Base-by-base conservation (phyloP, 1,140 invertebrate species). In the Heliconius himera region DNA sequence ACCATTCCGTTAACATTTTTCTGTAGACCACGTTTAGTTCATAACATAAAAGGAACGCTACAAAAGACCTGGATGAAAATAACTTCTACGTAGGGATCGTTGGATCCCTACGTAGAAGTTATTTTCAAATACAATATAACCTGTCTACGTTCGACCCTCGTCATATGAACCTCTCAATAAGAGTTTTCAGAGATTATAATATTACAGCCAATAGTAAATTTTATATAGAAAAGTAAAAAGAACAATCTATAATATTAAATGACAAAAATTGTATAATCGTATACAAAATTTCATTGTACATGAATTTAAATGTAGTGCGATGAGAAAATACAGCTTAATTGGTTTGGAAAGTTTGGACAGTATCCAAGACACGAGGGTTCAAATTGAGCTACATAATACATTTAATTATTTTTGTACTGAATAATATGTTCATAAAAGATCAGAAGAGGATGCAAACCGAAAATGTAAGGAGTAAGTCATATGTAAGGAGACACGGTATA, bases 131-230 rank as follows among this genome's bases (percentile, higher is more conserved):
- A 66, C 60, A 66, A 66, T 29, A 66, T 66, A 29, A 66, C 56
- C 56, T 66, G 60, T 66, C 60, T 29, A 29, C 0, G 29, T 29
- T 66, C 60, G 60, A 66, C 60, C 22, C 60, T 66, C 60, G 26
- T 66, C 60, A 66, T 66, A 16, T 16, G 60, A 29, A 29, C 60
- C 54, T 60, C 9, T 60, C 54, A 60, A 60, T 60, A 60, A 60
- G 54, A n/a, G 54, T 60, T 60, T 60, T 60, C n/a, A 60, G 54
- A 22, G 54, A 60, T 60, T 60, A 60, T 22, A 60, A 60, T 60
- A 60, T 60, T 60, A 60, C 54, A 11, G 20, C 2, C 54, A 26
- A n/a, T 11, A 66, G 13, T 8, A 13, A 26, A 13, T 66, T 16
- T 16, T 29, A 66, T 29, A 29, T 16, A 16, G 3, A 66, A 29